These are phyloP conservation scores for Notodromas monacha DNA, from an alignment of 2,888 invertebrate genomes.

Conservation along the genomic window DNA sequence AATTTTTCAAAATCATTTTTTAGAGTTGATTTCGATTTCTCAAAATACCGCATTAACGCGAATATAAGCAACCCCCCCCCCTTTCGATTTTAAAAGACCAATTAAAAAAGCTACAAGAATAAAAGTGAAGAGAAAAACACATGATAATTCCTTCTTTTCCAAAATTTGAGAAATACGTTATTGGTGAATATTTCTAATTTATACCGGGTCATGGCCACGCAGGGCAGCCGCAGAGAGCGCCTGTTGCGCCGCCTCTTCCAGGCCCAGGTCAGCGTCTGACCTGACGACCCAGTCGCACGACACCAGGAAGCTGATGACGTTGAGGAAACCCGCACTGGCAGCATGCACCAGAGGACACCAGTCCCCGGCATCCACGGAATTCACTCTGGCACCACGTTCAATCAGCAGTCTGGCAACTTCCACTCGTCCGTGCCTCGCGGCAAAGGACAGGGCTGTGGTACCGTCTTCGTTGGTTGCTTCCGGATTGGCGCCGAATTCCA, in stretches of 20 bases:
- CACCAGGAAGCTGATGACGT: slow-evolving; percentile 52
- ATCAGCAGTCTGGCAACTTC: slow-evolving; percentile 31
- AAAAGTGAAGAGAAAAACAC: too few relatives aligned
- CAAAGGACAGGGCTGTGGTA: slow-evolving; percentile 50
- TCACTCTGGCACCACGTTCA: slow-evolving; percentile 15
- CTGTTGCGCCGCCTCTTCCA: slow-evolving; percentile 50
- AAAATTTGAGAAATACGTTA: too few relatives aligned
- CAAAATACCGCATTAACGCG: too few relatives aligned
- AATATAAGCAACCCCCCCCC: too few relatives aligned
- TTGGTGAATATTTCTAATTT: too few relatives aligned
- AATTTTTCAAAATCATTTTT: too few relatives aligned
- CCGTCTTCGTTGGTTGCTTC: slow-evolving; percentile 57
- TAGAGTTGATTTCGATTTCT: too few relatives aligned
- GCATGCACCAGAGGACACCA: slow-evolving; percentile 52
- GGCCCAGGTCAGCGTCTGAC: slow-evolving; percentile 22
- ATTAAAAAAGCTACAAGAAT: too few relatives aligned
- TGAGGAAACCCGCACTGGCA: slow-evolving; percentile 49
- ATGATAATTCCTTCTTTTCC: too few relatives aligned
- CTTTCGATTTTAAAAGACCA: too few relatives aligned
- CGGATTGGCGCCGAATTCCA: slow-evolving; percentile 68
- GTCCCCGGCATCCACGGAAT: slow-evolving; percentile 12
- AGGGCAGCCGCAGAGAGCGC: slow-evolving; percentile 58
- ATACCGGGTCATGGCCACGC: slow-evolving; percentile 40
- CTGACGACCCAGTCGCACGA: slow-evolving; percentile 41
- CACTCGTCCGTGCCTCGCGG: slow-evolving; percentile 56